A percentile compares a stretch with the other conserved stretches of the same genome.
These are phyloP conservation scores for Australoheros scitulus DNA, from an alignment of 2,113 vertebrate species.

Conservation along the genomic window DNA sequence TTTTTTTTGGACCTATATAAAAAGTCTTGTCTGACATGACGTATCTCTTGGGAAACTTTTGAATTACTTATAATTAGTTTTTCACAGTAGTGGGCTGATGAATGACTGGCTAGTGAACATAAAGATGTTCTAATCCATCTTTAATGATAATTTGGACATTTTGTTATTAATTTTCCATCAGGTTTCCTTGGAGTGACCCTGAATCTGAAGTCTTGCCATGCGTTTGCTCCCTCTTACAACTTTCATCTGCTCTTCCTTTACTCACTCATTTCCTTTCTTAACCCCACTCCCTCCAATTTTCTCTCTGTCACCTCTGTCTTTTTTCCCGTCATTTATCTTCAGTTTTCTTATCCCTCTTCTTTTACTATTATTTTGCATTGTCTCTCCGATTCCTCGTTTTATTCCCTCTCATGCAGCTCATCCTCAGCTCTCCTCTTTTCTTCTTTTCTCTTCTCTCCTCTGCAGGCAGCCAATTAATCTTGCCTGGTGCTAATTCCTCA, in stretches of 20 bases:
- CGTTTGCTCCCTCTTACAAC: not conserved
- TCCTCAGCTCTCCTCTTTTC: not conserved
- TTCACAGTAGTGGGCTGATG: conserved; percentile 25
- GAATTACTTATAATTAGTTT: conserved; percentile 38
- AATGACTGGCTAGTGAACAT: conserved; percentile 21
- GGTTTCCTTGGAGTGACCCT: conserved; percentile 38
- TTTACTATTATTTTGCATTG: not conserved
- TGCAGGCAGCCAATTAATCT: conserved; percentile 67
- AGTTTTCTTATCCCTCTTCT: not conserved
- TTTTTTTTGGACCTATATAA: conserved; percentile 8
- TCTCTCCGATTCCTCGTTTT: not conserved
- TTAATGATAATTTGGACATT: conserved; percentile 49
- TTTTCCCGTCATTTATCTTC: not conserved
- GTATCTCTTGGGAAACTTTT: conserved; percentile 22
- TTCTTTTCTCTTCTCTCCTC: conserved; percentile 10
- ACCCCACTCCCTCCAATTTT: not conserved
- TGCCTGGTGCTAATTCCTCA: conserved; percentile 64
- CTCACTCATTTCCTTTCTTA: not conserved
- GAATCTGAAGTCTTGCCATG: conserved; percentile 19
- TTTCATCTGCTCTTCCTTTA: not conserved
- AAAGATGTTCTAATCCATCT: conserved; percentile 56
- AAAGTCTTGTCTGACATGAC: conserved; percentile 5
- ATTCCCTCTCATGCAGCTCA: not conserved
- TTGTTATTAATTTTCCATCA: conserved; percentile 48
- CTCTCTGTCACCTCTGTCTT: not conserved